A percentile compares a stretch with the other conserved stretches of the same genome.
These are phyloP conservation scores for Armadillidium nasatum DNA, from an alignment of 1,140 invertebrate genomes.

Conservation along the genomic window DNA sequence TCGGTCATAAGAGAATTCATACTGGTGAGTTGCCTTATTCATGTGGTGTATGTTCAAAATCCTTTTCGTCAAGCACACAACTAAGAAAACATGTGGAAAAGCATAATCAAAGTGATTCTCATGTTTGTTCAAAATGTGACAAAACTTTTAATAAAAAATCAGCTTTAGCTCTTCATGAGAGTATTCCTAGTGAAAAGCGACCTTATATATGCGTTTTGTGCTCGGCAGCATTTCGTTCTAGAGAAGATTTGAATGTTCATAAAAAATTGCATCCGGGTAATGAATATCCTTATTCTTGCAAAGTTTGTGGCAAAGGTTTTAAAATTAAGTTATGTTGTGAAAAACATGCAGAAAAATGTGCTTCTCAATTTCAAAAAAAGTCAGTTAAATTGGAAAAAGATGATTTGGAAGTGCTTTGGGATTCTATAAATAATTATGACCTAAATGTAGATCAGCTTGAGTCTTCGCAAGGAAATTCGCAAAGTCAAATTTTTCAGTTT, in stretches of 20 bases:
- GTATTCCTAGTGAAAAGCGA: slow-evolving; percentile 19
- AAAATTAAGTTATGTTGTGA: slow-evolving; percentile 18
- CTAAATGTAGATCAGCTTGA: no score
- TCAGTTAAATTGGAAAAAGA: no score
- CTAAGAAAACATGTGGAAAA: slow-evolving; percentile 19
- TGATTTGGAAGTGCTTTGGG: no score
- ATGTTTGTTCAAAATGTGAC: slow-evolving; percentile 20
- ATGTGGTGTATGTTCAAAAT: slow-evolving; percentile 19
- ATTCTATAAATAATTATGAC: no score
- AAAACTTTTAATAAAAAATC: slow-evolving; percentile 17
- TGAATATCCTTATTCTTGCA: slow-evolving; percentile 21
- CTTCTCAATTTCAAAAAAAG: neutral
- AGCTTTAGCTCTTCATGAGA: slow-evolving; percentile 14
- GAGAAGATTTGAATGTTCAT: slow-evolving; percentile 14
- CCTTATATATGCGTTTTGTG: slow-evolving; percentile 25
- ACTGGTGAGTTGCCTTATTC: slow-evolving; percentile 26
- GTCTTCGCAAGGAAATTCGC: neutral
- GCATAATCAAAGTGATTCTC: slow-evolving; percentile 15
- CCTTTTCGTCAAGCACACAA: slow-evolving; percentile 23
- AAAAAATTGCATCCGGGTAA: slow-evolving; percentile 23
- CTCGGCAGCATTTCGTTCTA: slow-evolving; percentile 8
- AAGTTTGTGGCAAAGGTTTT: slow-evolving; percentile 24
- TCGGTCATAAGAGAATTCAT: slow-evolving; percentile 26
- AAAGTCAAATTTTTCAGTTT: neutral
- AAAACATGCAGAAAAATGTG: slow-evolving; percentile 22